A percentile compares a stretch with the other conserved stretches of the same genome.
phyloP scores from a whole-genome alignment of 2,113 vertebrate genomes.

The Phylloscopus trochiloides region DNA sequence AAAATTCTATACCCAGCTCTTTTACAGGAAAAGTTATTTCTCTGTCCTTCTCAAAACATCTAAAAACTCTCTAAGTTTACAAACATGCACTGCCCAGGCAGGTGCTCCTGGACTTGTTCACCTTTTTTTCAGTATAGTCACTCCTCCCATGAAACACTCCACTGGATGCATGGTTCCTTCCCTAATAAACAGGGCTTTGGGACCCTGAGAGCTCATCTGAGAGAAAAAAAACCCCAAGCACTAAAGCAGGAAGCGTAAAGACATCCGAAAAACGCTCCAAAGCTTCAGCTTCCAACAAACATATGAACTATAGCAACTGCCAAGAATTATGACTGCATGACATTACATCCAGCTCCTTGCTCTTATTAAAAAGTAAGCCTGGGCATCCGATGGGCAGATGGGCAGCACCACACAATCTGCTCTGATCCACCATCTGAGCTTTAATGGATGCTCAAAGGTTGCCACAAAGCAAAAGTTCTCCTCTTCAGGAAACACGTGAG shows the following conservation, averaged over 20 bases:
- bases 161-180: not conserved
- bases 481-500: accelerated
- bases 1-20: not conserved
- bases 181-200: not conserved
- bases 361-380: not conserved
- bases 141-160: not conserved
- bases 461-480: not conserved
- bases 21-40: not conserved
- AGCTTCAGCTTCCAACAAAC: constrained; percentile 57
- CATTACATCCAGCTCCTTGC: constrained; percentile 48
- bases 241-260: constrained; percentile 46
- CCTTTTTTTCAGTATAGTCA: not conserved
- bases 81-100: not conserved
- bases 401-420: constrained; percentile 46
- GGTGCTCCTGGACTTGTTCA: not conserved
- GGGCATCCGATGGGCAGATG: constrained; percentile 26
- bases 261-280: constrained; percentile 59
- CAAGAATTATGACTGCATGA: constrained; percentile 52
- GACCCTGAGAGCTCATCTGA: not conserved
- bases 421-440: not conserved
- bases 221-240: not conserved
- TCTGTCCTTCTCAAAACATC: not conserved
- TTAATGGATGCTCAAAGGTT: not conserved
- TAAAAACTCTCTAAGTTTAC: not conserved
- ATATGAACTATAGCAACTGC: constrained; percentile 43